Evolutionary conservation across 1,140 invertebrate genomes (phyloP), one percentile per base, ranked within the genome.

Genomic region (Medauroidea extradentata): DNA sequence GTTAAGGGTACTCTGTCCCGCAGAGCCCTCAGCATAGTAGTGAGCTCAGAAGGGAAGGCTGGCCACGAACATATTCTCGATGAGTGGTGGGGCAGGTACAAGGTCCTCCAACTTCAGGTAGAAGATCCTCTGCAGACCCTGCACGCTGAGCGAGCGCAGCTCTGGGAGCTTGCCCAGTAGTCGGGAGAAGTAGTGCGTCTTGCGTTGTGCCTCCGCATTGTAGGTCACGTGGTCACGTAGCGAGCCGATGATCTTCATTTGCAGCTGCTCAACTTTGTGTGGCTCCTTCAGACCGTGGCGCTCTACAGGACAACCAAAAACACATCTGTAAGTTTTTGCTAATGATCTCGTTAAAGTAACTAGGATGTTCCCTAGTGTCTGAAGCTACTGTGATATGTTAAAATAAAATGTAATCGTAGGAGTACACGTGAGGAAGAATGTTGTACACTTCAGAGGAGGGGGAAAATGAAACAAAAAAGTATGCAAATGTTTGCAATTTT

Each of bases 221-320:
- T 95, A 94, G 8, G 93, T 96, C 68, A 96, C 93, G 78, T 97
- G 94, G 67, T 97, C 94, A 9, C 92, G 83, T 11, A 98, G 78
- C 48, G 93, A 93, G 53, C 90, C 88, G 61, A 97, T 96, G 65
- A 98, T 93, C 75, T 94, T 95, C 90, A 93, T 94, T 73, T 97
- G 94, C 8, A 97, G 76, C 67, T 93, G 91, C 71, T 98, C 94
- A 62, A 97, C 92, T 67, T 90, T 87, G 65, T 91, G 86, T 0
- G 93, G 90, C 69, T 97, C 94, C 69, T 91, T 89, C 55, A 97
- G 76, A 16, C 94, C 94, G 68, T 96, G 93, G 24, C 95, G 85
- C 72, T 96, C 94, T 98, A 83, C 46, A 78, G 79, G 62, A 61
- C 72, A 72, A 65, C n/a, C 16, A 29, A 39, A 3, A 21, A 53